Evolutionary conservation across 2,797 vertebrate species (phyloP).

Genomic region (Scolopax bukidnonensis): DNA sequence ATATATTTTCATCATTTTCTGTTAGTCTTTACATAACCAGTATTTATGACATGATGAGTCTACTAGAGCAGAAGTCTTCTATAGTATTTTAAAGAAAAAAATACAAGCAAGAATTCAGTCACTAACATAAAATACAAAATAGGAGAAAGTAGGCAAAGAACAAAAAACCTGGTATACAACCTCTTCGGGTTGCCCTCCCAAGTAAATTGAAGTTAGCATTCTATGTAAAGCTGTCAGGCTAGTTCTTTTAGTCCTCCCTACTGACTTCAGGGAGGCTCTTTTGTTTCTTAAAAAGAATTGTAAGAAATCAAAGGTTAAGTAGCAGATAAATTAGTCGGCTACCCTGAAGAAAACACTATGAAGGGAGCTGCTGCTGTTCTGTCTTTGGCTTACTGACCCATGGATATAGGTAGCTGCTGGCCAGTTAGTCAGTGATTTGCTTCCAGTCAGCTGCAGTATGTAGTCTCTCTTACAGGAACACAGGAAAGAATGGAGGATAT

Average conservation of each 20-base stretch:
- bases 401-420: neutral
- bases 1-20: neutral
- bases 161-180: neutral
- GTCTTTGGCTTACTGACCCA: neutral
- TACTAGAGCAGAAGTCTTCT: neutral
- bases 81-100: neutral
- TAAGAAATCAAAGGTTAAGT: neutral
- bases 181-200: neutral
- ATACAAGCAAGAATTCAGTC: neutral
- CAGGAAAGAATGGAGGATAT: neutral
- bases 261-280: neutral
- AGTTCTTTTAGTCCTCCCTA: neutral
- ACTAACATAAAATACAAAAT: neutral
- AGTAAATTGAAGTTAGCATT: neutral
- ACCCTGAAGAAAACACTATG: neutral
- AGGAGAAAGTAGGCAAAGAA: neutral
- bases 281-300: neutral
- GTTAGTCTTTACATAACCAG: neutral
- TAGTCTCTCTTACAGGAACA: neutral
- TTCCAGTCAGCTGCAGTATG: neutral
- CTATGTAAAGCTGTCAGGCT: neutral
- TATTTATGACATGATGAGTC: neutral
- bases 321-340: neutral
- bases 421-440: neutral
- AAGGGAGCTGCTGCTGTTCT: neutral